Base-by-base conservation (phyloP, 2,113 vertebrate species). In the Apaloderma vittatum region DNA sequence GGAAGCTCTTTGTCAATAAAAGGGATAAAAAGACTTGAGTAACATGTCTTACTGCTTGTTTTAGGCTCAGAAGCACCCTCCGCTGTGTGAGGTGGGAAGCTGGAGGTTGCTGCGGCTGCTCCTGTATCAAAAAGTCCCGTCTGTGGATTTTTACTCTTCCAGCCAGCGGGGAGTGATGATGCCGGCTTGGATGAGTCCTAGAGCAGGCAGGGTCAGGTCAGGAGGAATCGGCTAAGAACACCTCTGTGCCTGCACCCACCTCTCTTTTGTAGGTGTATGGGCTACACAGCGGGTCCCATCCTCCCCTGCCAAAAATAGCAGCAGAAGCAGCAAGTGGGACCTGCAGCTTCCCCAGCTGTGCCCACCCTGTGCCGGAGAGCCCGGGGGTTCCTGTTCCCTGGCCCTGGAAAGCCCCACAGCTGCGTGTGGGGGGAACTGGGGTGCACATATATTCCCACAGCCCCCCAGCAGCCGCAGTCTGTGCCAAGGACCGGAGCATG, bases 151-250 rank as follows among this genome's bases (percentile, higher is more conserved):
- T 78, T 24, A 5, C 58, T 40, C 65, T 16, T 30, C 32, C 37
- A 68, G 51, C 29, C 23, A 30, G 22, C 0, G 1, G 70, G 0
- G 1, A 70, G 63, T 45, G 40, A 21, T 12, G 15, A 6, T 0
- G 0, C 21, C 2, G 2, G 58, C 16, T 12, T n/a, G 59, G 40
- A 37, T 13, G 72, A 37, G 36, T 46, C 45, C 30, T 22, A 5
- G 26, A 79, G 29, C 49, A 68, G 61, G 24, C 58, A 8, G 46
- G 52, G 36, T 15, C 0, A 0, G 45, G 8, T 7, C 8, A 12
- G 71, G 40, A 65, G 70, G 65, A 12, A 40, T 12, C 40, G 40
- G 45, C 62, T n/a, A 3, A n/a, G 40, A 43, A 49, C 58, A 14
- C 30, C 73, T 26, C 72, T 55, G 51, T 57, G 29, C 37, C 51